phyloP scores from a whole-genome alignment of 2,113 vertebrate genomes.

The Panurus biarmicus region DNA sequence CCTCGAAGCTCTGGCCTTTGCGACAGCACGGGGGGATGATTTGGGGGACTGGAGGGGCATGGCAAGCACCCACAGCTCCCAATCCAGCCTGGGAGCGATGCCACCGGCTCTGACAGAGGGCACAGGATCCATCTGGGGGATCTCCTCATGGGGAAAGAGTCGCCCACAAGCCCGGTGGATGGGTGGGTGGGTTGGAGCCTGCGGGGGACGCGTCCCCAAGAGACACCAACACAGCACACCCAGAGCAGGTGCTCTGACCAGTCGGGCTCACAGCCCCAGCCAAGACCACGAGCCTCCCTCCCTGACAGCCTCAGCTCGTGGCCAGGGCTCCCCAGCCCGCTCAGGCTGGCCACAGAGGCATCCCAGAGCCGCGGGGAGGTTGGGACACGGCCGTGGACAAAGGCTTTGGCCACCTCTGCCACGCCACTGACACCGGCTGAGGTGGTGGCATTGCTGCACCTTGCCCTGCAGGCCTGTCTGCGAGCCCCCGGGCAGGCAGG shows the following conservation, averaged over 20 bases:
- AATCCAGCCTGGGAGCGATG: neutral
- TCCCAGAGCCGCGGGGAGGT: neutral
- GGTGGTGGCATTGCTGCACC: neutral
- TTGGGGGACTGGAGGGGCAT: neutral
- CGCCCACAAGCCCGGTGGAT: neutral
- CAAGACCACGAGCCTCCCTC: neutral
- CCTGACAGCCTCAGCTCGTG: neutral
- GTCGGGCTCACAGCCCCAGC: neutral
- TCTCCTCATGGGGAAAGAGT: neutral
- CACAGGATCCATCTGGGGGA: neutral
- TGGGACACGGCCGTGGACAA: rapidly evolving
- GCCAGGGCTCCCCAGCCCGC: neutral
- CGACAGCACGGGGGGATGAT: neutral
- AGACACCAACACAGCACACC: neutral
- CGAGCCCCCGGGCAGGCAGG: neutral
- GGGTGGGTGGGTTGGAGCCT: neutral
- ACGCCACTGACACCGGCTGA: rapidly evolving
- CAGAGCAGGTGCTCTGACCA: neutral
- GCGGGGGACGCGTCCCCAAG: neutral
- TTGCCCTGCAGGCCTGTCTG: neutral
- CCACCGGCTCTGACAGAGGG: neutral
- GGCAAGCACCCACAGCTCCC: neutral
- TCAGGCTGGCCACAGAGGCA: rapidly evolving
- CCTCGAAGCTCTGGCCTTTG: neutral
- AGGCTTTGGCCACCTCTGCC: neutral